phyloP scores from a whole-genome alignment of 2,797 vertebrate species.

The Phoebastria nigripes region DNA sequence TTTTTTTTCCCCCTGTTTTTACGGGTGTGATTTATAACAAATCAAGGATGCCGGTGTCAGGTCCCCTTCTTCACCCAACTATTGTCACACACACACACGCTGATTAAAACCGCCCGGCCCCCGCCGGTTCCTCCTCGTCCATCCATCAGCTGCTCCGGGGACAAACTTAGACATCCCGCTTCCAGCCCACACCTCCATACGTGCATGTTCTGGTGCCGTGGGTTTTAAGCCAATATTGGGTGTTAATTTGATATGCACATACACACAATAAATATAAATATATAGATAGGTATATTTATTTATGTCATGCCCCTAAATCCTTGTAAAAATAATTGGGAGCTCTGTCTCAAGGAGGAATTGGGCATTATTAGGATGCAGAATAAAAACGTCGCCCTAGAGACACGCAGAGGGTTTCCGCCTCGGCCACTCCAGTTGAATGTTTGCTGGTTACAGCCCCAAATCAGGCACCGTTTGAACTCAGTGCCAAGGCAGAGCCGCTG shows the following conservation, averaged over 20 bases:
- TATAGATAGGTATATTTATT: not conserved
- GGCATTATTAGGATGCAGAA: not conserved
- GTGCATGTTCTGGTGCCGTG: rapidly evolving
- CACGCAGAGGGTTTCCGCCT: not conserved
- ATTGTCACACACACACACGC: not conserved
- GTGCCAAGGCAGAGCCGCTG: not conserved
- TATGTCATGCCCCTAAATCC: not conserved
- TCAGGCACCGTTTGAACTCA: rapidly evolving
- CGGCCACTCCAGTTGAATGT: not conserved
- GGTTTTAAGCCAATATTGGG: not conserved
- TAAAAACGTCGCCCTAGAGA: not conserved
- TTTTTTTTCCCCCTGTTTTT: not conserved
- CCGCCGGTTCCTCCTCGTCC: not conserved
- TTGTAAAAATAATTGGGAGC: not conserved
- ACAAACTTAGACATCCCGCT: not conserved
- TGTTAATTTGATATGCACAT: not conserved
- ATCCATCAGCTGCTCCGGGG: not conserved
- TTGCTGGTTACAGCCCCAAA: not conserved
- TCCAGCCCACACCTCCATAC: not conserved
- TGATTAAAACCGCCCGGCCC: conserved; percentile 14
- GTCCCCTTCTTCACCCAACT: conserved; percentile 44
- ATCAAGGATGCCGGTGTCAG: not conserved
- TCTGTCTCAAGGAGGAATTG: not conserved
- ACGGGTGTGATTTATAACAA: conserved; percentile 39
- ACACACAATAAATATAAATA: not conserved